Base-by-base conservation (phyloP, 2,113 vertebrate genomes). In the Cyprinus carpio region DNA sequence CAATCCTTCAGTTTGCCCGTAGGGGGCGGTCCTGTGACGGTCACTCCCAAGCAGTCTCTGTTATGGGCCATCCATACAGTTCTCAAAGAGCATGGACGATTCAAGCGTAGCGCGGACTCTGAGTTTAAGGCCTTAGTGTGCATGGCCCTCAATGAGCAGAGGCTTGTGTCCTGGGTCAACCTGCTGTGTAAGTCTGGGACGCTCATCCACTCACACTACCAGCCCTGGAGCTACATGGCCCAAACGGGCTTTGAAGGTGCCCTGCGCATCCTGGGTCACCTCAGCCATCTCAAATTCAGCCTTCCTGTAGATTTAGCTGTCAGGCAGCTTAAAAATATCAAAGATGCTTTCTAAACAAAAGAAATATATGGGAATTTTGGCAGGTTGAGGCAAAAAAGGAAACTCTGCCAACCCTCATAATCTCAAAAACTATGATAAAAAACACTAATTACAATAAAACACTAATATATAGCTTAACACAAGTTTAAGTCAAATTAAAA, bases 201-300 rank as follows among this genome's bases (percentile, higher is more conserved):
- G 0, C 93, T 99, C 83, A 93, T 99, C 0, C 95, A 97, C 78
- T 89, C 95, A 0, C 97, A 99, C 92, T 99, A 99, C 94, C 96
- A 97, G 90, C 88, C 96, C 0, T 99, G 98, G 98, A 99, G 97
- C 95, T 99, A 99, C 95, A 98, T 99, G 97, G 97, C 96, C 0
- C 96, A 94, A 91, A 99, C 97, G 0, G 98, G 98, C 84, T 99
- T 99, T 0, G 98, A 99, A 87, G 95, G 98, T 0, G 97, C 97
- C 0, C 95, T 99, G 87, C 96, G 96, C 13, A 90, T 97, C 84
- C 95, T 99, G 89, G 97, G 98, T 54, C 97, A 96, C 87, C 94
- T 99, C 84, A 99, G 98, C 92, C 96, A 94, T 93, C 93, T 99
- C 67, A 96, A 95, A 27, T 99, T 99, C 93, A 94, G 93, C 89